Evolutionary conservation across 2,888 invertebrate genomes (phyloP).

Genomic region (Pemphredon lugubris): DNA sequence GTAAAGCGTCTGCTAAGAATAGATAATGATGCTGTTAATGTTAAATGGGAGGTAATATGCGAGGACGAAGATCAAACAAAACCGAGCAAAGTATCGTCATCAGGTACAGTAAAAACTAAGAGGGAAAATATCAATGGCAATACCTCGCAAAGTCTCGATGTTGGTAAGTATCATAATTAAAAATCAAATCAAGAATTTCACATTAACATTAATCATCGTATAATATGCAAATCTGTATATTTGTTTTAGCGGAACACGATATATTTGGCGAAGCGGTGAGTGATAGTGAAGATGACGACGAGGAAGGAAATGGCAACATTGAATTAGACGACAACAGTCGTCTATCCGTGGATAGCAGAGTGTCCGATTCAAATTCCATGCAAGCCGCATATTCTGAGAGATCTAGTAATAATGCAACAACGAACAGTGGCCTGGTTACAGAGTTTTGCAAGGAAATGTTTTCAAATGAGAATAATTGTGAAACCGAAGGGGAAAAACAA

Average conservation of each 20-base stretch:
- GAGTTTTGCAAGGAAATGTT: conserved; percentile 86
- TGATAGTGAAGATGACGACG: conserved; percentile 93
- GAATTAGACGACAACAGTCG: conserved; percentile 91
- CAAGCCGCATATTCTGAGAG: conserved; percentile 80
- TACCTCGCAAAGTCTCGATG: conserved; percentile 80
- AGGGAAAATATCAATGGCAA: conserved; percentile 76
- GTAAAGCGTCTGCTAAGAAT: conserved; percentile 94
- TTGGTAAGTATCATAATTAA: conserved; percentile 74
- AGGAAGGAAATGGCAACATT: conserved; percentile 86
- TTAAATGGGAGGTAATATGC: conserved; percentile 94
- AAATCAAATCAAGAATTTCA: conserved; percentile 5
- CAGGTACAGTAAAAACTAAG: conserved; percentile 77
- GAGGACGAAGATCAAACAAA: conserved; percentile 89
- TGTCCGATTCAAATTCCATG: conserved; percentile 87
- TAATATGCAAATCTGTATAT: conserved; percentile 38
- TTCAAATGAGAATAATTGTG: conserved; percentile 68
- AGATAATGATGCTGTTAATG: conserved; percentile 95
- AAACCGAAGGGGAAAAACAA: conserved; percentile 66
- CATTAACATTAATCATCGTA: too few species aligned
- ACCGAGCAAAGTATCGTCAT: conserved; percentile 78
- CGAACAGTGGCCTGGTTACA: conserved; percentile 82
- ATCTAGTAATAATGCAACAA: conserved; percentile 66
- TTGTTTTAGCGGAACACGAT: conserved; percentile 87
- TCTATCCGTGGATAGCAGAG: conserved; percentile 87
- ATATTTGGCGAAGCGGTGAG: conserved; percentile 97